Evolutionary conservation across 92 coral and sea anemone species (phyloP).

Genomic region (Heteractis magnifica): DNA sequence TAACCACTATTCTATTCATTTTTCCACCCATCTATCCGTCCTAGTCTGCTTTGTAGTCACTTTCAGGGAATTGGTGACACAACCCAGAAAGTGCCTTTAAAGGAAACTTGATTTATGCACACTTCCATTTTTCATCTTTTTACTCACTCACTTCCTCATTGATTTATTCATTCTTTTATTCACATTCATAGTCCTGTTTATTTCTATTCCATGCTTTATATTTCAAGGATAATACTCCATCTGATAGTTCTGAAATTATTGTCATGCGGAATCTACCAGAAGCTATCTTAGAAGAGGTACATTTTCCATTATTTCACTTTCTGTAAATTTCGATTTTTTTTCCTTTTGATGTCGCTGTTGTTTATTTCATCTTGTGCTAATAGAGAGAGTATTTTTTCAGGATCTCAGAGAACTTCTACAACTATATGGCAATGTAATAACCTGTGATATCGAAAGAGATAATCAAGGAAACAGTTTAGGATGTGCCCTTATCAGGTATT

Average conservation of each 20-base stretch:
- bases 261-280: slow-evolving; percentile 35
- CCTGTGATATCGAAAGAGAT: slow-evolving; percentile 35
- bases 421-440: slow-evolving; percentile 34
- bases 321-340: not conserved
- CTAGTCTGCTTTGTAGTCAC: too few species aligned
- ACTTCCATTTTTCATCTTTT: too few species aligned
- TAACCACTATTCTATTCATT: too few species aligned
- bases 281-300: slow-evolving; percentile 31
- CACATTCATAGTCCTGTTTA: not conserved
- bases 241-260: slow-evolving; percentile 20
- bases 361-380: not conserved
- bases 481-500: slow-evolving; percentile 36
- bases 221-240: not conserved
- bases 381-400: not conserved
- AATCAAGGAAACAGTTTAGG: slow-evolving; percentile 28
- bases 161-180: not conserved
- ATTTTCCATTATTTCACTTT: not conserved
- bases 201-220: not conserved
- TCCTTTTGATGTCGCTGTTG: not conserved
- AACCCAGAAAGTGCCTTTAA: too few species aligned
- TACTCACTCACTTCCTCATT: too few species aligned
- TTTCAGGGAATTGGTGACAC: too few species aligned
- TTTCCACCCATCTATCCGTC: too few species aligned
- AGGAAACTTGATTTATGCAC: too few species aligned
- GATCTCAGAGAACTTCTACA: slow-evolving; percentile 32